Evolutionary conservation across 2,113 vertebrate genomes (phyloP), one percentile per base, ranked within the genome.

Genomic region (Sceloporus undulatus): DNA sequence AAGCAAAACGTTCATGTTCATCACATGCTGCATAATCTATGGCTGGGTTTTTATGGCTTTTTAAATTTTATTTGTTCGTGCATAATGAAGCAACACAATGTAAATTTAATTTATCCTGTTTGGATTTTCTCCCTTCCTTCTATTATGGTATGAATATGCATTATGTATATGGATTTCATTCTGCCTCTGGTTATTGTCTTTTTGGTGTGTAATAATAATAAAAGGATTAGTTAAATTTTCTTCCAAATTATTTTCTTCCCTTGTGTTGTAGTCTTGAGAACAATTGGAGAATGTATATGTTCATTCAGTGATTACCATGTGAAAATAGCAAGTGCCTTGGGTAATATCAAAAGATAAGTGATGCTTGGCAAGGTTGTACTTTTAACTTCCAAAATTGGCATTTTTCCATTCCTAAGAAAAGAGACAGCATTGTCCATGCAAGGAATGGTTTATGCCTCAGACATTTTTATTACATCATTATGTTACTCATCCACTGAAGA

Each of bases 141-240:
- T 84, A 0, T 84, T 91, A 65, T 74, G 81, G 87, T 88, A 66
- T 79, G 85, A 92, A 54, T 59, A 92, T 91, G 54, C 27, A 93
- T 93, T 93, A 90, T 90, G 80, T 70, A 85, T 92, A 90, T 92
- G 86, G 87, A 92, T 91, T 95, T 94, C 87, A 89, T 92, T 94
- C 89, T 90, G 77, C 65, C 54, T 81, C 9, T 88, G 76, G 21
- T 93, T 92, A 88, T 78, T 94, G 42, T 86, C 74, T 78, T 91
- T 78, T 82, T 79, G 13, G 1, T 56, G 71, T 87, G 65, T 90
- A 81, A 91, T 71, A 90, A 90, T 87, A 83, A 81, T 81, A 79
- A 87, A 91, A 89, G 48, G 82, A 92, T 93, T 93, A 84, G 59
- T 81, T 62, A 1, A 2, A 71, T 93, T 90, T 87, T 54, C 90